Percentiles rank a stretch among this genome's conserved stretches.
Evolutionary conservation across 2,888 invertebrate genomes (phyloP).

Genomic region (Stenodera caucasica): DNA sequence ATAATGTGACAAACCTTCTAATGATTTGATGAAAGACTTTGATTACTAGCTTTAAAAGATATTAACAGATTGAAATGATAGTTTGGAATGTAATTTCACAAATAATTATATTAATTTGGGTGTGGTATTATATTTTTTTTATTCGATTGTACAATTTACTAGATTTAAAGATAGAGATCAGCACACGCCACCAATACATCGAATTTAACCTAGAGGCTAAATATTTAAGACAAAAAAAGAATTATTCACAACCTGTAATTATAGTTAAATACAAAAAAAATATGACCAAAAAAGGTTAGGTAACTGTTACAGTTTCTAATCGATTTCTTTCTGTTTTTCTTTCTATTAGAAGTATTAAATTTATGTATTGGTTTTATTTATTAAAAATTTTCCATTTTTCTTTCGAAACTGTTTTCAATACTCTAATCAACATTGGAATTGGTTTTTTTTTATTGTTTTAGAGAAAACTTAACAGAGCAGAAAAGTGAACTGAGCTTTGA

Average conservation of each 20-base stretch:
- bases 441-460: background rate
- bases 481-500: background rate
- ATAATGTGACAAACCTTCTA: too few relatives aligned
- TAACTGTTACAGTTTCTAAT: constrained; percentile 3
- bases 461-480: background rate
- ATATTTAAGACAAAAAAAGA: background rate
- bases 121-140: background rate
- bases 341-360: background rate
- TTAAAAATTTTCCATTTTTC: background rate
- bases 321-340: background rate
- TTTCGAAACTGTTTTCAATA: background rate
- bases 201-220: background rate
- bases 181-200: background rate
- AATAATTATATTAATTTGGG: background rate
- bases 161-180: background rate
- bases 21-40: background rate
- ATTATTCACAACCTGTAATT: background rate
- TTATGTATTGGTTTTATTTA: background rate
- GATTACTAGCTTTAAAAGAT: background rate
- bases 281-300: background rate
- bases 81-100: background rate
- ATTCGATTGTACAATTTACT: background rate
- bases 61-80: background rate
- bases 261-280: background rate
- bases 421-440: background rate